Evolutionary conservation across 1,140 invertebrate species (phyloP).

Genomic region (Leptinotarsa defecta): DNA sequence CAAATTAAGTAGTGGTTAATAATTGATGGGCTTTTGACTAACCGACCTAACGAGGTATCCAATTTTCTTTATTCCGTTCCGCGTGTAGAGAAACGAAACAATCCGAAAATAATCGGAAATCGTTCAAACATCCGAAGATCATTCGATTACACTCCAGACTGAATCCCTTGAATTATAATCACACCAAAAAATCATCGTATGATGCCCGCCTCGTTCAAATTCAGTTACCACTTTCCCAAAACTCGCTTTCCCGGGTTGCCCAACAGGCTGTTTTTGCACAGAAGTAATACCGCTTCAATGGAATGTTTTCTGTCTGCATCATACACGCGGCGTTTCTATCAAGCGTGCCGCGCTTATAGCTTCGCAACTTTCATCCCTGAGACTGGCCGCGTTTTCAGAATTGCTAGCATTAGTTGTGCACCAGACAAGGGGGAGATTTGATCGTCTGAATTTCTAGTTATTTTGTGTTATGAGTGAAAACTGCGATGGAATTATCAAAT

Average conservation of each 20-base stretch:
- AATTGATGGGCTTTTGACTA: no score
- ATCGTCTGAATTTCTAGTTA: neutral
- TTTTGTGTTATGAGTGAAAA: neutral
- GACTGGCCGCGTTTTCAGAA: neutral
- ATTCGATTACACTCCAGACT: no score
- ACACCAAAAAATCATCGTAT: neutral
- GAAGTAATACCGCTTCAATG: neutral
- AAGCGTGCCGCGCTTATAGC: neutral
- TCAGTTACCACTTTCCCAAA: conserved; percentile 2
- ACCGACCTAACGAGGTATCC: no score
- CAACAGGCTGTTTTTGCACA: neutral
- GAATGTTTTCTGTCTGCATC: neutral
- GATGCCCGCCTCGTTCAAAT: neutral
- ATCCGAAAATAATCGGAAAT: no score
- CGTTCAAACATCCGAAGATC: no score
- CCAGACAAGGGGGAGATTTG: neutral
- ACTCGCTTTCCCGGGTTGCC: conserved; percentile 7
- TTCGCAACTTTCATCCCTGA: neutral
- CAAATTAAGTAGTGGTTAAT: no score
- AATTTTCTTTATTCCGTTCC: no score
- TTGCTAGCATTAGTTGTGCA: conserved; percentile 2
- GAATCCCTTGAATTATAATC: neutral
- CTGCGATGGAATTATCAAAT: neutral
- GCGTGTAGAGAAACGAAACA: no score
- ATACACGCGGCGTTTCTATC: neutral